Percentiles rank a stretch among this genome's conserved stretches.
phyloP scores from a whole-genome alignment of 2,888 invertebrate genomes.

The Lasiommata megera region DNA sequence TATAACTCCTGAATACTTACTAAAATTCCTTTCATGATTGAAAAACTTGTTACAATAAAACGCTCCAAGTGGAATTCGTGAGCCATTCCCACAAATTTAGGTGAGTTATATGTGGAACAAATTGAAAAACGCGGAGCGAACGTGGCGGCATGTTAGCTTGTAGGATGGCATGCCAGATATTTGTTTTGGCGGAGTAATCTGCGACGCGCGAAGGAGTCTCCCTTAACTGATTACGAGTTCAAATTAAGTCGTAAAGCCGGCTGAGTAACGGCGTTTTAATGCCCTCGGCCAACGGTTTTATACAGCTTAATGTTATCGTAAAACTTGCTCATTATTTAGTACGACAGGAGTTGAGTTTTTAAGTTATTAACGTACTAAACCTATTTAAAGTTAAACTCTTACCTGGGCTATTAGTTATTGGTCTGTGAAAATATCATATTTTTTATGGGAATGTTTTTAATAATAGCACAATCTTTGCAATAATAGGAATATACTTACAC shows the following conservation, averaged over 20 bases:
- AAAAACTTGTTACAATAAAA: slow-evolving; percentile 35
- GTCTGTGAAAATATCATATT: too few relatives aligned
- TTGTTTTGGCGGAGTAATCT: slow-evolving; percentile 40
- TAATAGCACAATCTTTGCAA: too few relatives aligned
- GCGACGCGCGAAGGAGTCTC: slow-evolving; percentile 49
- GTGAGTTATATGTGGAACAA: slow-evolving; percentile 35
- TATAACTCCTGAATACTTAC: slow-evolving; percentile 18
- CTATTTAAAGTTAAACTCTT: too few relatives aligned
- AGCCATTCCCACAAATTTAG: slow-evolving; percentile 34
- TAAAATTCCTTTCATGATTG: slow-evolving; percentile 31
- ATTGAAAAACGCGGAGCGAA: slow-evolving; percentile 40
- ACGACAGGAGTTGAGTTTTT: slow-evolving; percentile 12
- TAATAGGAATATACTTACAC: too few relatives aligned
- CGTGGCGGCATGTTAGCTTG: slow-evolving; percentile 36
- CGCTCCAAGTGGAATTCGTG: slow-evolving; percentile 25
- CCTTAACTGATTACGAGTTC: slow-evolving; percentile 74
- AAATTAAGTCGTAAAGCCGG: slow-evolving; percentile 77
- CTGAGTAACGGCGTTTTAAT: slow-evolving; percentile 68
- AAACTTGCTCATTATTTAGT: slow-evolving; percentile 23
- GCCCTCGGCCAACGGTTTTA: slow-evolving; percentile 22
- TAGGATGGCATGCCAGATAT: slow-evolving; percentile 58
- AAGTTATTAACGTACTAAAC: background rate
- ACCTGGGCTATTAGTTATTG: too few relatives aligned
- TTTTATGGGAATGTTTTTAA: too few relatives aligned
- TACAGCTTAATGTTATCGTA: slow-evolving; percentile 21